Evolutionary conservation across 2,113 vertebrate species (phyloP).

Genomic region (Climacteris rufus): DNA sequence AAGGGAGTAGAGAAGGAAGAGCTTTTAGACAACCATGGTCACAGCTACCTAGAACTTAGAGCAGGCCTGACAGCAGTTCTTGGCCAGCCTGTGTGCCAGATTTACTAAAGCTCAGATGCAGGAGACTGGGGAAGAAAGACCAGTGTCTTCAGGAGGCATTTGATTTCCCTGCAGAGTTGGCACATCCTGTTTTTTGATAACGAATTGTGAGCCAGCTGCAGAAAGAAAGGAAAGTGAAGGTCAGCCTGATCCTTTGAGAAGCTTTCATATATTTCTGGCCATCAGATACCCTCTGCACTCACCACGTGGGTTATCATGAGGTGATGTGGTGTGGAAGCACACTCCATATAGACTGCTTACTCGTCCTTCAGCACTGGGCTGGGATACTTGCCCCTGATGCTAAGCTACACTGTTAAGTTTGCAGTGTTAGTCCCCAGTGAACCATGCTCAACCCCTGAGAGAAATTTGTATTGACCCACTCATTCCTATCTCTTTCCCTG

Average conservation of each 20-base stretch:
- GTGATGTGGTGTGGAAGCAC: not conserved
- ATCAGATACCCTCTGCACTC: not conserved
- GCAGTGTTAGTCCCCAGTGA: not conserved
- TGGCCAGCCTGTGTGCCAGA: not conserved
- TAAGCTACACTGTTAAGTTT: not conserved
- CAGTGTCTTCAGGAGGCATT: not conserved
- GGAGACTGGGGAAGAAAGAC: not conserved
- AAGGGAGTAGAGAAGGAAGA: not conserved
- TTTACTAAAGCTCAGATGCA: not conserved
- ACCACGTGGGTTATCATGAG: not conserved
- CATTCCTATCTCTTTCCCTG: not conserved
- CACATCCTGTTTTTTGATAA: not conserved
- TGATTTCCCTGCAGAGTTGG: not conserved
- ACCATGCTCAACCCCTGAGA: not conserved
- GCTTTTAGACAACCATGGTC: not conserved
- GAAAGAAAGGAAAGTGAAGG: not conserved
- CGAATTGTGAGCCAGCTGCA: accelerated
- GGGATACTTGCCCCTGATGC: not conserved
- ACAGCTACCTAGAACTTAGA: not conserved
- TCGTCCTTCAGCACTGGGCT: not conserved
- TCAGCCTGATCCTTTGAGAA: not conserved
- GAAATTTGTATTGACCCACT: not conserved
- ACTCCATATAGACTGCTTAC: not conserved
- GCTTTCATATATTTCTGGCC: not conserved
- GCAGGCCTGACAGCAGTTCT: not conserved